phyloP scores from a whole-genome alignment of 2,797 vertebrate genomes.

The Pseudochaenichthys georgianus region DNA sequence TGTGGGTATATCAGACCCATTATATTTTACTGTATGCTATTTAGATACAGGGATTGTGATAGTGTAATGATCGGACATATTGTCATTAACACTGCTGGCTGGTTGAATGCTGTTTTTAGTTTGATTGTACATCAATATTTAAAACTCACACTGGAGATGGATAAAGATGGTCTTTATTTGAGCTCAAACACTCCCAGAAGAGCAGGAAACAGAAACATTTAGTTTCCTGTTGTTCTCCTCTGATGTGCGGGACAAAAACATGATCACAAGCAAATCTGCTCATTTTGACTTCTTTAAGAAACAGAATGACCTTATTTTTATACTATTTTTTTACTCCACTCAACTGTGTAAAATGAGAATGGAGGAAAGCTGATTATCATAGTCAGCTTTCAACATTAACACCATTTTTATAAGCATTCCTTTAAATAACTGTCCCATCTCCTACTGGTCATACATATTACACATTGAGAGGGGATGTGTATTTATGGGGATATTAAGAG shows the following conservation, averaged over 20 bases:
- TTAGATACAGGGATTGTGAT: neutral
- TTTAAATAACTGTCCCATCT: neutral
- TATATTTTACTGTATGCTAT: neutral
- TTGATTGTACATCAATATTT: neutral
- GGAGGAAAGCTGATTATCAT: neutral
- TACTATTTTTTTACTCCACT: too few species aligned
- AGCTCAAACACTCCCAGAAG: neutral
- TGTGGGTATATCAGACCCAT: neutral
- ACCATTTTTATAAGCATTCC: neutral
- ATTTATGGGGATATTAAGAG: slow-evolving; percentile 9
- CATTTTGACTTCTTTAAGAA: too few species aligned
- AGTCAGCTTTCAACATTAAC: neutral
- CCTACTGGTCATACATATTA: neutral
- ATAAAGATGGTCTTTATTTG: neutral
- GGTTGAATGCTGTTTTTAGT: neutral
- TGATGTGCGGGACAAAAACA: neutral
- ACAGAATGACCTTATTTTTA: too few species aligned
- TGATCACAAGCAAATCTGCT: too few species aligned
- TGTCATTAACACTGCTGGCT: neutral
- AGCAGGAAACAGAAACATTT: neutral
- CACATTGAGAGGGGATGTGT: slow-evolving; percentile 6
- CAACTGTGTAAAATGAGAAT: too few species aligned
- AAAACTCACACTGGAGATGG: neutral
- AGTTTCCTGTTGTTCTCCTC: neutral
- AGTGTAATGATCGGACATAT: neutral